Percentiles rank a stretch among this genome's conserved stretches.
Evolutionary conservation across 1,140 invertebrate genomes (phyloP).

Genomic region (Muscidifurax raptorellus): DNA sequence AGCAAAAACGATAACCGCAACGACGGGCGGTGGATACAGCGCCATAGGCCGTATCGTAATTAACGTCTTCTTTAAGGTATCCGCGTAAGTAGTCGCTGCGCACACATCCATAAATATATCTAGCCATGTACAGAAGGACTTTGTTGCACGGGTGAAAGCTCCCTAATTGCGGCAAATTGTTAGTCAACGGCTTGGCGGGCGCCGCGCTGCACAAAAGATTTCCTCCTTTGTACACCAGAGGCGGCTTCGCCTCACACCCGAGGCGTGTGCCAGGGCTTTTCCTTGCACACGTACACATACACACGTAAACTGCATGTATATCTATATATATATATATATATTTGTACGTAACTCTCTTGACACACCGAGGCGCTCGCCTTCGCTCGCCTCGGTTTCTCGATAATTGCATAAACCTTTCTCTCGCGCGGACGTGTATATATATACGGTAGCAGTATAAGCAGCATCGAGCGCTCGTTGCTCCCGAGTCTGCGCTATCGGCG

Average conservation of each 20-base stretch:
- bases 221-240: neutral
- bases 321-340: neutral
- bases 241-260: neutral
- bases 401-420: conserved; percentile 53
- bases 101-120: neutral
- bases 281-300: neutral
- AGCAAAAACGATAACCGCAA: neutral
- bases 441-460: neutral
- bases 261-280: conserved; percentile 9
- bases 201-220: conserved; percentile 7
- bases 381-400: conserved; percentile 42
- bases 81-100: too few species aligned
- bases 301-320: neutral
- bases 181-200: neutral
- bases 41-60: neutral
- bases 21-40: too few species aligned
- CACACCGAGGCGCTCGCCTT: conserved; percentile 12
- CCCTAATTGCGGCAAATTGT: conserved; percentile 30
- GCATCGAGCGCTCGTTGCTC: neutral
- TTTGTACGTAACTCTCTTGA: conserved; percentile 21
- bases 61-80: conserved; percentile 4
- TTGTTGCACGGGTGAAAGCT: conserved; percentile 18
- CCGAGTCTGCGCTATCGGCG: neutral
- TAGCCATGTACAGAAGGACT: neutral
- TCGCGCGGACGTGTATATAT: neutral